These are phyloP conservation scores for Tychaedon coryphoeus DNA, from an alignment of 2,113 vertebrate species.

Conservation along the genomic window DNA sequence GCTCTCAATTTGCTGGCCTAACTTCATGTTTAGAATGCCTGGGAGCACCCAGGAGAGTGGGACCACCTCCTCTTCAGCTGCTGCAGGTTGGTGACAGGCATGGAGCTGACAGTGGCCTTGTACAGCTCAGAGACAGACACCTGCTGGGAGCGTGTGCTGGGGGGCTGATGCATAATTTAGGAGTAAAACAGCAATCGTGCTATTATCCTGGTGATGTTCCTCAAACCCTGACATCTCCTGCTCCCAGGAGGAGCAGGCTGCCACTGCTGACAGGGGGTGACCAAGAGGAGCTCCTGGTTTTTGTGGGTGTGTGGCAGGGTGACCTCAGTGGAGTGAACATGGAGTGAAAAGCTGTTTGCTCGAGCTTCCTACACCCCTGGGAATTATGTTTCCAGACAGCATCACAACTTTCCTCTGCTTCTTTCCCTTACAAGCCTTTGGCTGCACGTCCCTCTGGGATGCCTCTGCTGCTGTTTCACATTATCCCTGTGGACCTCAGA, in stretches of 20 bases:
- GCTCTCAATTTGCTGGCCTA: background rate
- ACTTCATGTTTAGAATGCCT: background rate
- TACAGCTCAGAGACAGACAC: background rate
- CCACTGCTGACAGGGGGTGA: background rate
- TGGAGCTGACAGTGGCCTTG: background rate
- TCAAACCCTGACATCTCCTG: background rate
- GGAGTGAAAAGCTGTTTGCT: background rate
- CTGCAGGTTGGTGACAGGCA: background rate
- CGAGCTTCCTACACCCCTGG: background rate
- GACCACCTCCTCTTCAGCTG: background rate
- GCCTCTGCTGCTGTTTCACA: background rate
- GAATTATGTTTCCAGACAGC: background rate
- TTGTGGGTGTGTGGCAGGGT: background rate
- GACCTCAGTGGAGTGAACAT: background rate
- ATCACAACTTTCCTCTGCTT: background rate
- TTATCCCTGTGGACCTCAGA: background rate
- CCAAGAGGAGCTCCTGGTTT: background rate
- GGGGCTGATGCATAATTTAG: conserved; percentile 6
- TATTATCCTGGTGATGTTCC: background rate
- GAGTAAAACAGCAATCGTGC: background rate
- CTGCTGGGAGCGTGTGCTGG: background rate
- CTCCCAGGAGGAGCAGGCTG: background rate
- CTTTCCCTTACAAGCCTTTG: background rate
- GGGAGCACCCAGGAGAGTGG: background rate
- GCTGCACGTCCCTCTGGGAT: background rate